Percentiles rank a stretch among this genome's conserved stretches.
Evolutionary conservation across 2,113 vertebrate genomes (phyloP).

Genomic region (Anguilla rostrata): DNA sequence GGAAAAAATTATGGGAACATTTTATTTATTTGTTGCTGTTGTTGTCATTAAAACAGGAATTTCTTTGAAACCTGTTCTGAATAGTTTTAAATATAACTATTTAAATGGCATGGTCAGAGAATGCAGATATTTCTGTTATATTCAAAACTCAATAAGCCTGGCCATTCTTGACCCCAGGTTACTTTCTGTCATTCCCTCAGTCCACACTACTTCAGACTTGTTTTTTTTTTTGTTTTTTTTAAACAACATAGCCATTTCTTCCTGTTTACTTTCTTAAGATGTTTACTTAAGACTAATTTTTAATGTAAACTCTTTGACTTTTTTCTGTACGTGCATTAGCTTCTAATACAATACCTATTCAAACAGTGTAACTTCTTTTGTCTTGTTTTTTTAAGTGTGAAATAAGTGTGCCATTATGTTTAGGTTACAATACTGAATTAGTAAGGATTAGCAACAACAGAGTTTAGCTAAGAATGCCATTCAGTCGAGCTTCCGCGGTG

Average conservation of each 20-base stretch:
- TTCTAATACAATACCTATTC: background rate
- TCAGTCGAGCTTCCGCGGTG: background rate
- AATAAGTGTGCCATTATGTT: background rate
- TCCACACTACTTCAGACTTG: conserved; percentile 12
- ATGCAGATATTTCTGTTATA: background rate
- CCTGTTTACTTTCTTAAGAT: background rate
- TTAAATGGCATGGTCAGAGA: background rate
- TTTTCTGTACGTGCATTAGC: background rate
- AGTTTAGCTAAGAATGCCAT: background rate
- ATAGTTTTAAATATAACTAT: background rate
- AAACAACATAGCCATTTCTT: conserved; percentile 16
- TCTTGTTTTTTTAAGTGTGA: background rate
- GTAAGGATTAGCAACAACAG: no score
- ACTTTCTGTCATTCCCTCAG: background rate
- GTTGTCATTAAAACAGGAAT: background rate
- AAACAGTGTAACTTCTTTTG: background rate
- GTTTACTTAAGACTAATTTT: background rate
- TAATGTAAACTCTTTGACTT: conserved; percentile 7
- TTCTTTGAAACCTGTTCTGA: background rate
- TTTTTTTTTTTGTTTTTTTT: background rate
- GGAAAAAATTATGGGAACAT: conserved; percentile 3
- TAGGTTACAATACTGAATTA: background rate
- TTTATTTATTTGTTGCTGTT: conserved; percentile 12
- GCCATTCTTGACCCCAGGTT: background rate
- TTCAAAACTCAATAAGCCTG: background rate